Conservation (phyloP, 2,797 vertebrate genomes). For the Botia almorhae region DNA sequence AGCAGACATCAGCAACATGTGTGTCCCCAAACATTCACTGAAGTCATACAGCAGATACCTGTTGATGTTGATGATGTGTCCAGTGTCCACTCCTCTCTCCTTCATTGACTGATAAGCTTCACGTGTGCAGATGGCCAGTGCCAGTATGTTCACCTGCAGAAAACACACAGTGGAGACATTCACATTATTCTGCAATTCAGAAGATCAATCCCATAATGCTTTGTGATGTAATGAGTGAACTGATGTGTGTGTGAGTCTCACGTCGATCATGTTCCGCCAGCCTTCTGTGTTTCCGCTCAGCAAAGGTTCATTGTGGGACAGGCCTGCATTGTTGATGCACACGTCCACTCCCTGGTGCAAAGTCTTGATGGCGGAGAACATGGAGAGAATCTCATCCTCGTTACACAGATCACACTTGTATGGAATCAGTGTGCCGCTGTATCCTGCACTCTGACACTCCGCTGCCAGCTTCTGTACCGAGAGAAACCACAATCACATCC, state of each 20-base stretch:
- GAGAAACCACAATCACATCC: not conserved
- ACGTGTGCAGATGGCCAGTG: conserved; percentile 92
- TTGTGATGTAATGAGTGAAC: not conserved
- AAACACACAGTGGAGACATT: not conserved
- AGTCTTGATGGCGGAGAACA: conserved; percentile 94
- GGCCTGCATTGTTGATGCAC: conserved; percentile 94
- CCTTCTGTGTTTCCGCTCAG: conserved; percentile 88
- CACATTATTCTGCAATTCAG: too few relatives aligned
- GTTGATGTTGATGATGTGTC: conserved; percentile 97
- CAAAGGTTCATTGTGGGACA: conserved; percentile 88
- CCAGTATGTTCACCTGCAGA: conserved; percentile 90
- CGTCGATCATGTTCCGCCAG: conserved; percentile 95
- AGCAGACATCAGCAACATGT: not conserved
- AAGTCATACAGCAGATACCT: conserved; percentile 74
- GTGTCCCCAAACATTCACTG: not conserved
- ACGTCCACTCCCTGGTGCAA: conserved; percentile 92
- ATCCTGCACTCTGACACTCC: conserved; percentile 93
- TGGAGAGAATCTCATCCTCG: conserved; percentile 96
- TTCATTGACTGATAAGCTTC: conserved; percentile 97
- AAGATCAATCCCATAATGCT: not conserved
- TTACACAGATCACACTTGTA: conserved; percentile 95
- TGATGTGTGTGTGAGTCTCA: conserved; percentile 69
- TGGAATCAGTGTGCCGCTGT: conserved; percentile 88
- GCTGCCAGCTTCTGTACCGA: conserved; percentile 89
- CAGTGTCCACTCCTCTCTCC: conserved; percentile 90